Evolutionary conservation across 1,140 invertebrate species (phyloP).

Genomic region (Venustaconcha ellipsiformis): DNA sequence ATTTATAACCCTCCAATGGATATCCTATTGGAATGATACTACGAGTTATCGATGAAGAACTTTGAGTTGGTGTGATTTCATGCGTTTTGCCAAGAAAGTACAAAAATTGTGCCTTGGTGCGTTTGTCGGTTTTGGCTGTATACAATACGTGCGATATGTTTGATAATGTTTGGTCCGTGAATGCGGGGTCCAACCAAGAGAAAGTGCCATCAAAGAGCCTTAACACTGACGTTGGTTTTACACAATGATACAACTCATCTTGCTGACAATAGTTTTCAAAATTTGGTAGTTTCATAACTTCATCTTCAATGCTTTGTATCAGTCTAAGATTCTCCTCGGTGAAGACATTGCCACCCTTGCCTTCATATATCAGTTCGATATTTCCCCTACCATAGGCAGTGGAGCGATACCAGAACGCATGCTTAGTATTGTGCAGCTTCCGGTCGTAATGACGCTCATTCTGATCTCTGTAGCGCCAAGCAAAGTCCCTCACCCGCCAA

Average conservation of each 20-base stretch:
- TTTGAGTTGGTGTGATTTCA: conserved; percentile 8
- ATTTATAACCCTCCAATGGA: conserved; percentile 10
- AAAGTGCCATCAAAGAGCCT: conserved; percentile 43
- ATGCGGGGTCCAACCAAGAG: conserved; percentile 19
- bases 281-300: conserved; percentile 6
- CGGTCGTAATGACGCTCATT: conserved; percentile 16
- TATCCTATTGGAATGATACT: conserved; percentile 13
- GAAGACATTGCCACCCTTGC: conserved; percentile 27
- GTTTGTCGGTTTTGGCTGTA: conserved; percentile 24
- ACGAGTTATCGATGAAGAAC: conserved; percentile 16
- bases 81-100: conserved; percentile 31
- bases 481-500: conserved; percentile 31
- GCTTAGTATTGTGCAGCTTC: conserved; percentile 1
- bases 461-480: conserved; percentile 27
- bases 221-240: conserved; percentile 27
- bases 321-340: conserved; percentile 21
- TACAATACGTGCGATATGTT: conserved; percentile 34
- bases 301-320: conserved; percentile 37
- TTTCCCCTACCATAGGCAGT: conserved; percentile 10
- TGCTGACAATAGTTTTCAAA: conserved; percentile 36
- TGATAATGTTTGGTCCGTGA: conserved; percentile 37
- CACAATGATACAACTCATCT: conserved; percentile 13
- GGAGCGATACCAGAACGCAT: conserved; percentile 13
- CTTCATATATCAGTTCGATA: conserved; percentile 28
- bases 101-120: conserved; percentile 15